Percentiles rank a stretch among this genome's conserved stretches.
Evolutionary conservation across 2,888 invertebrate genomes (phyloP).

Genomic region (Mechanitis mazaeus): DNA sequence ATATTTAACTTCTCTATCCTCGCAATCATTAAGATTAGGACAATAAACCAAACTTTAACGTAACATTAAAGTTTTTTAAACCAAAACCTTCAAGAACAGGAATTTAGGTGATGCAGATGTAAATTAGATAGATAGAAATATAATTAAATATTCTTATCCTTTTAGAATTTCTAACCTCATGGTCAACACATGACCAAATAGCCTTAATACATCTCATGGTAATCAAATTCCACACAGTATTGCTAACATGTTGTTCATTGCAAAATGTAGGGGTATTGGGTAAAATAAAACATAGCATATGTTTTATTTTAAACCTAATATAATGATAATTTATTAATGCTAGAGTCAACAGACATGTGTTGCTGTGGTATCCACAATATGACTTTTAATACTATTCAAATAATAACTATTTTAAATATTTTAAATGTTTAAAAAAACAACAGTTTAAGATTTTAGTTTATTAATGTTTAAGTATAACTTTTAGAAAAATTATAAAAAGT

Average conservation of each 20-base stretch:
- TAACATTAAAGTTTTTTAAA: too few species aligned
- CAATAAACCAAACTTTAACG: too few species aligned
- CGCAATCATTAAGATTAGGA: too few species aligned
- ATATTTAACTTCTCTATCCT: too few species aligned
- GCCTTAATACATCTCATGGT: background rate
- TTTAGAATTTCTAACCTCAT: background rate
- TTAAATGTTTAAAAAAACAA: background rate
- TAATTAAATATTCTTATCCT: too few species aligned
- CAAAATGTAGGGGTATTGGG: background rate
- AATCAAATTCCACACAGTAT: background rate
- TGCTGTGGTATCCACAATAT: constrained; percentile 22
- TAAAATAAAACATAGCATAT: background rate
- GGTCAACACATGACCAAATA: background rate
- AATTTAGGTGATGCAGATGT: background rate
- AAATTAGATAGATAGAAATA: background rate
- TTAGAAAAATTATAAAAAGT: constrained; percentile 3
- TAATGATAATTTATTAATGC: constrained; percentile 24
- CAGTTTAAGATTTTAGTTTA: background rate
- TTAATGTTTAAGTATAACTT: background rate
- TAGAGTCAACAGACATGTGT: constrained; percentile 28
- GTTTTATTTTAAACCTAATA: constrained; percentile 9
- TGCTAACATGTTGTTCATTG: background rate
- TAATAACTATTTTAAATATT: background rate
- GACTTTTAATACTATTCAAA: constrained; percentile 6
- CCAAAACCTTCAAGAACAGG: too few species aligned